Evolutionary conservation across 1,140 invertebrate species (phyloP).

Genomic region (Luehdorfia chinensis): DNA sequence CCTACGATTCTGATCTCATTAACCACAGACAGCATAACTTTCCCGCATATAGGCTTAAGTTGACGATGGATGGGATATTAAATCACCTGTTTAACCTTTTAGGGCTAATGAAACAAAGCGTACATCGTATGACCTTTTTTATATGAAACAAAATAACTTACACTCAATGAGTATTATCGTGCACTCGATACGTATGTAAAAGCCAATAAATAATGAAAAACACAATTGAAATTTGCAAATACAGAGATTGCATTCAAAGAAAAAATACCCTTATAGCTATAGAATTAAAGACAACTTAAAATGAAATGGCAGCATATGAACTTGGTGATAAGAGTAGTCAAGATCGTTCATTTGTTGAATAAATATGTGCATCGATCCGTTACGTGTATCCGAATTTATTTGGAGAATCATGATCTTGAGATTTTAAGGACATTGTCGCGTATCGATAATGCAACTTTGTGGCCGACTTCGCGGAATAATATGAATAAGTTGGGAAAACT

Average conservation of each 20-base stretch:
- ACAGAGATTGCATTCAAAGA: not conserved
- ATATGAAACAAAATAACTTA: constrained; percentile 14
- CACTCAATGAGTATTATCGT: constrained; percentile 17
- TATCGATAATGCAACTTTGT: constrained; percentile 10
- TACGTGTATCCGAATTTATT: constrained; percentile 23
- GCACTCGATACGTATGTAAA: constrained; percentile 23
- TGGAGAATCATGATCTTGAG: constrained; percentile 18
- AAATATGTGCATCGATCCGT: constrained; percentile 21
- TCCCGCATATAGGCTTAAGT: constrained; percentile 15
- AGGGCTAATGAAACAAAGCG: constrained; percentile 24
- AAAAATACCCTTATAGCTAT: not conserved
- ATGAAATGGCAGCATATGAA: not conserved
- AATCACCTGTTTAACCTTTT: constrained; percentile 22
- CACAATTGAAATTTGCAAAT: not conserved
- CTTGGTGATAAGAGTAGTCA: constrained; percentile 4
- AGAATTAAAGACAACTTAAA: not conserved
- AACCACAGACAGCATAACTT: constrained; percentile 11
- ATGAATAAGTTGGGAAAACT: constrained; percentile 1
- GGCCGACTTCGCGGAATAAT: not conserved
- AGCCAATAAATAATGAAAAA: constrained; percentile 19
- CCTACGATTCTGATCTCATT: not conserved
- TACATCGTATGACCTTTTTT: constrained; percentile 11
- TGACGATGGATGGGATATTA: constrained; percentile 10
- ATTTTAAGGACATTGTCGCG: constrained; percentile 16
- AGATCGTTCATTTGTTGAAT: constrained; percentile 16